Evolutionary conservation across 2,797 vertebrate genomes (phyloP).

Genomic region (Pangasius krempfi): DNA sequence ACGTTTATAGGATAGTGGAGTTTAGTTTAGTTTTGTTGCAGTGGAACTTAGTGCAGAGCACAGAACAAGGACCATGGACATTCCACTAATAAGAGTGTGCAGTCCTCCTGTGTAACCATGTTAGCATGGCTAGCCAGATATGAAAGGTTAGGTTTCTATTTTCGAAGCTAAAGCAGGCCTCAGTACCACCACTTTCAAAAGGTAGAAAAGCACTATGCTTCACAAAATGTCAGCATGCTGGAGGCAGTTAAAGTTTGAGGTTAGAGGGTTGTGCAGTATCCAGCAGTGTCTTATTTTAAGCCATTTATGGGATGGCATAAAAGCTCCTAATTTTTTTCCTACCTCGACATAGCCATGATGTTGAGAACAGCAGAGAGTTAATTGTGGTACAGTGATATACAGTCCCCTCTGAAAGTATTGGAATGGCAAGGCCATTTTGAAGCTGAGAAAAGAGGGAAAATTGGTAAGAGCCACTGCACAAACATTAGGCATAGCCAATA

Average conservation of each 20-base stretch:
- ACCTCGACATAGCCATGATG: background rate
- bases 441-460: too few relatives aligned
- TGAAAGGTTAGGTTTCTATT: background rate
- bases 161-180: background rate
- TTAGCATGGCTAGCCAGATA: background rate
- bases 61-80: background rate
- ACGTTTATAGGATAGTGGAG: background rate
- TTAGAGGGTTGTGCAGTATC: background rate
- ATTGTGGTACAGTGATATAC: background rate
- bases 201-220: background rate
- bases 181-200: background rate
- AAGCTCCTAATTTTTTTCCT: background rate
- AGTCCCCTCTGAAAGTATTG: too few relatives aligned
- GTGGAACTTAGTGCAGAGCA: background rate
- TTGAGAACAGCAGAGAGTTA: background rate
- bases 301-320: background rate
- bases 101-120: background rate
- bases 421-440: too few relatives aligned
- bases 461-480: too few relatives aligned
- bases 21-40: background rate
- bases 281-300: background rate
- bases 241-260: background rate
- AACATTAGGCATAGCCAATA: too few relatives aligned
- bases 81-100: background rate
- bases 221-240: conserved; percentile 1